Base-by-base conservation (phyloP, 2,888 invertebrate species). In the Zaprionus obscuricornis region DNA sequence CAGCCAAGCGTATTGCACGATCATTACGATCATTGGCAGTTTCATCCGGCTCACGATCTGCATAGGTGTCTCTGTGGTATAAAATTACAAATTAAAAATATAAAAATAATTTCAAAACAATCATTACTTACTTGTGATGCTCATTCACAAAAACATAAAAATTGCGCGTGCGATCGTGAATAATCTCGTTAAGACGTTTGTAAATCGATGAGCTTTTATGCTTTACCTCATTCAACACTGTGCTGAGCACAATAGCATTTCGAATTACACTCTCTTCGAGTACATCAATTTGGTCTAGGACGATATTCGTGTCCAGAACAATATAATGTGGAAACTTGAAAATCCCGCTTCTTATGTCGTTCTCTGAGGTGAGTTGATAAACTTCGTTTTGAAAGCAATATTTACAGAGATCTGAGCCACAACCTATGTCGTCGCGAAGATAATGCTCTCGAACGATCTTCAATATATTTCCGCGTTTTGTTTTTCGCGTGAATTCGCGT, bases 121-220 rank as follows among this genome's bases (percentile, higher is more conserved):
- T 0, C 0, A 55, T 92, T 92, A 60, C 92, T 92, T 92, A 97
- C 97, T 94, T 95, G 89, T 98, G 97, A 91, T 98, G 97, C 90
- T 99, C 99, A 92, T 99, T 99, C 2, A 96, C 94, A 91, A 99
- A 99, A 1, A 96, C 94, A 90, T 95, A 97, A 91, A 97, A 97
- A 86, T 94, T 95, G 74, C 97, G 93, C 37, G 92, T 93, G 29
- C 94, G 93, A 90, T 96, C 94, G 7, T 93, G 93, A 66, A 98
- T 93, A 10, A 98, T 93, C 86, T 97, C 96, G 73, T 95, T 93
- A 16, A 99, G 91, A 68, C 97, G 92, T 90, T 97, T 98, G 88
- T 96, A 98, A 36, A 96, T 94, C 0, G 96, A 94, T 6, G 96
- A 93, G 89, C 97, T 98, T 72, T 95, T 94, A 88, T 97, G 96